Base-by-base conservation (phyloP, 2,113 vertebrate genomes). In the Eudorcas thomsonii region DNA sequence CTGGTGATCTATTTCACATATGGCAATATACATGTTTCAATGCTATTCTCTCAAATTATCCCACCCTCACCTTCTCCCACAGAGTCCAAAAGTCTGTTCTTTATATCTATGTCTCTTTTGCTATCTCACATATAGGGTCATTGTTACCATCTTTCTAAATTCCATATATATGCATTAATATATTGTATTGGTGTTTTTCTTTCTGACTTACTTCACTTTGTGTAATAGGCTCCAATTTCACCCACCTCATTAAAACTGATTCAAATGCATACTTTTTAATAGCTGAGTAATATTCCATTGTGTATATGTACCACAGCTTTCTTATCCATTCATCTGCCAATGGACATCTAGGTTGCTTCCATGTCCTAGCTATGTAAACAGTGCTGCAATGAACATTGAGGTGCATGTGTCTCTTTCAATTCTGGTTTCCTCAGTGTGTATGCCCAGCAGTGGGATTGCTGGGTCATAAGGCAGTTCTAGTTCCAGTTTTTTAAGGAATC, bases 91-190 rank as follows among this genome's bases (percentile, higher is more conserved):
- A 71, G n/a, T 36, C n/a, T 71, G n/a, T 71, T 71, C 64, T 71
- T 71, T 23, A 23, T 36, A 36, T 23, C 64, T 71, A n/a, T 67
- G 4, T 36, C 4, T 71, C n/a, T 36, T 71, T 71, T 71, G n/a
- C n/a, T 71, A 0, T 71, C 64, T 71, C 0, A 0, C 9, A 36
- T 36, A 71, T 36, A 71, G 17, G 17, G 17, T 71, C n/a, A 67
- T 71, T 0, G 0, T 36, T 36, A 36, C 17, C n/a, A 71, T 71
- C n/a, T 71, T 36, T 36, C 64, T 71, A 71, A 71, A 71, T 36
- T 71, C 33, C 64, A 21, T 71, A 71, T 36, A 71, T 36, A 71
- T 71, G n/a, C 1, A 0, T 71, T 71, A 71, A 36, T 36, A 67
- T 67, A 36, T 19, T 67, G 17, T 36, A 67, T 36, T 71, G 17